Base-by-base conservation (phyloP, 2,113 vertebrate genomes). In the Bubo scandiacus region DNA sequence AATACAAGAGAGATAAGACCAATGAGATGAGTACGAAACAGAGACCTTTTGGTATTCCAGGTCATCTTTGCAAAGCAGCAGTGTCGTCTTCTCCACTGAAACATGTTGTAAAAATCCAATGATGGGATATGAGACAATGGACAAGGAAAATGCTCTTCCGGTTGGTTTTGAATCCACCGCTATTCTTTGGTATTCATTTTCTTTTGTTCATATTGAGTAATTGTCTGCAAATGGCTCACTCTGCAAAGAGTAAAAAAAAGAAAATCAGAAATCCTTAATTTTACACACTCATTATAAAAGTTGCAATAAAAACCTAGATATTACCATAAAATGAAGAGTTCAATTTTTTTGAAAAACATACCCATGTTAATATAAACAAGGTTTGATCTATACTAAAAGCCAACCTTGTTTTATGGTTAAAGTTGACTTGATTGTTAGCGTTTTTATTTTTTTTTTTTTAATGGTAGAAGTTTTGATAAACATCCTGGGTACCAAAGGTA, bases 51-150 rank as follows among this genome's bases (percentile, higher is more conserved):
- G 97, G 98, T 92, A 96, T 98, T 99, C 99, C 99, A 99, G 97
- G 98, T 99, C 99, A 99, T 99, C 97, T 99, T 99, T 96, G 98
- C 98, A 96, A 99, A 98, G 98, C 98, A 99, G 97, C 98, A 99
- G 93, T 99, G 99, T 84, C 99, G 98, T 82, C 99, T 98, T 86
- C 98, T 98, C 99, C 99, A 99, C 99, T 99, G 98, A 97, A 98
- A 97, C 99, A 99, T 99, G 97, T 97, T 99, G 98, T 98, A 96
- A 89, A 79, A 96, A 96, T 95, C 98, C 97, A 81, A 17, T 70
- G 75, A 30, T 86, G 96, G 63, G 59, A 20, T 86, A 18, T 67
- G 94, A 92, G 80, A 86, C 58, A 73, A 19, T 32, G 86, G 73
- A 70, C 78, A 66, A 92, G 71, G 58, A 55, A 87, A 93, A 61